Conservation (phyloP, 1,140 invertebrate species). For the Delia radicum region DNA sequence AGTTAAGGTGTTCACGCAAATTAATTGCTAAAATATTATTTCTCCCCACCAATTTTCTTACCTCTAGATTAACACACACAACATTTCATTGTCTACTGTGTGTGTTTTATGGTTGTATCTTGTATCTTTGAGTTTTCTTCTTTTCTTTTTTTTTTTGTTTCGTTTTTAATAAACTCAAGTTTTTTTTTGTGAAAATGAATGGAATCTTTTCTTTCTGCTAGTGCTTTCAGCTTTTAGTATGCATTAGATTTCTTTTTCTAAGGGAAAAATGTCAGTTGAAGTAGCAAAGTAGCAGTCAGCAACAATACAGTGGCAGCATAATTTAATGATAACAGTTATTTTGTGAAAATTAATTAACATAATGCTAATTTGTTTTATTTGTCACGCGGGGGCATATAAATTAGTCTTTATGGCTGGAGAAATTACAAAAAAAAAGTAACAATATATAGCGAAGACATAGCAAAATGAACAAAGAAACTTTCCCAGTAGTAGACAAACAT, state of each 20-base stretch:
- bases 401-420: constrained; percentile 4
- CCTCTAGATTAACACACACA: neutral
- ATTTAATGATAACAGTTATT: constrained; percentile 24
- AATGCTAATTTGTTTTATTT: constrained; percentile 24
- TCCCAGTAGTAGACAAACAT: neutral
- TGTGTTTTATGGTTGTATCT: neutral
- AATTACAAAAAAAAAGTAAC: neutral
- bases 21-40: constrained; percentile 21
- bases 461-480: neutral
- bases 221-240: neutral
- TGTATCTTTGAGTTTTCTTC: neutral
- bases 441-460: neutral
- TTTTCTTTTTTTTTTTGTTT: neutral
- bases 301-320: neutral
- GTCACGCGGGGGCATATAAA: constrained; percentile 16
- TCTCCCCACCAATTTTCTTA: neutral
- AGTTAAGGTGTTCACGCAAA: neutral
- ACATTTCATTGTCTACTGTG: neutral
- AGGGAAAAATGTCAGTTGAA: neutral
- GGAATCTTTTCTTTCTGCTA: neutral
- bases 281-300: neutral
- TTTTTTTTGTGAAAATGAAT: neutral
- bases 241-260: neutral
- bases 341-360: constrained; percentile 24
- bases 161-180: neutral